Conservation (phyloP, 1,140 invertebrate species). For the Nixonia krombeini region DNA sequence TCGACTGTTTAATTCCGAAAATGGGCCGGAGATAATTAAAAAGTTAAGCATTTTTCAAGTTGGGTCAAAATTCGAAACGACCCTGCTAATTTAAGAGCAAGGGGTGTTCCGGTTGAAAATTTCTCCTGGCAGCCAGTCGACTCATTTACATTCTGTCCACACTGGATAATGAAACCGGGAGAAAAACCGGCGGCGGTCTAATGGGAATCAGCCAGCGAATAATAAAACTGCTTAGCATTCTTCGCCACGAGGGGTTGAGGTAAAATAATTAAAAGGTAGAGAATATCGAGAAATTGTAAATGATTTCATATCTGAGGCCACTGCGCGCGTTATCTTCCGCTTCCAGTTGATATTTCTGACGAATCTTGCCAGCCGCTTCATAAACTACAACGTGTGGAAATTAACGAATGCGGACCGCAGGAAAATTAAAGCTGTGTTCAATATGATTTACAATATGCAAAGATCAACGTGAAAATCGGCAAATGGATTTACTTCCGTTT, state of each 20-base stretch:
- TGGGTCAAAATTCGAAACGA: slow-evolving; percentile 47
- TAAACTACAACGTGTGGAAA: too few species aligned
- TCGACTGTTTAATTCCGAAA: slow-evolving; percentile 25
- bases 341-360: too few species aligned
- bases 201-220: slow-evolving; percentile 68
- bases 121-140: slow-evolving; percentile 46
- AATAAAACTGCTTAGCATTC: slow-evolving; percentile 71
- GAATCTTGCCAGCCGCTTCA: too few species aligned
- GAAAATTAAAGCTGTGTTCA: too few species aligned
- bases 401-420: too few species aligned
- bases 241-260: slow-evolving; percentile 55
- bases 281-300: slow-evolving; percentile 61
- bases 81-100: slow-evolving; percentile 50
- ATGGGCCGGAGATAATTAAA: slow-evolving; percentile 25
- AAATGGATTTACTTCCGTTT: too few species aligned
- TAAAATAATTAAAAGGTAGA: slow-evolving; percentile 64
- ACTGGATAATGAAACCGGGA: slow-evolving; percentile 66
- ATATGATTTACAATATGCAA: too few species aligned
- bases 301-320: slow-evolving; percentile 30
- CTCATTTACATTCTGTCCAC: slow-evolving; percentile 68
- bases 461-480: too few species aligned
- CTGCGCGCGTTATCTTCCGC: too few species aligned
- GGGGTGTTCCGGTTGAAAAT: slow-evolving; percentile 50
- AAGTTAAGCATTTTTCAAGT: slow-evolving; percentile 45
- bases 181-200: slow-evolving; percentile 67